These are phyloP conservation scores for Epinephelus cyanopodus DNA, from an alignment of 2,113 vertebrate genomes.

Conservation along the genomic window DNA sequence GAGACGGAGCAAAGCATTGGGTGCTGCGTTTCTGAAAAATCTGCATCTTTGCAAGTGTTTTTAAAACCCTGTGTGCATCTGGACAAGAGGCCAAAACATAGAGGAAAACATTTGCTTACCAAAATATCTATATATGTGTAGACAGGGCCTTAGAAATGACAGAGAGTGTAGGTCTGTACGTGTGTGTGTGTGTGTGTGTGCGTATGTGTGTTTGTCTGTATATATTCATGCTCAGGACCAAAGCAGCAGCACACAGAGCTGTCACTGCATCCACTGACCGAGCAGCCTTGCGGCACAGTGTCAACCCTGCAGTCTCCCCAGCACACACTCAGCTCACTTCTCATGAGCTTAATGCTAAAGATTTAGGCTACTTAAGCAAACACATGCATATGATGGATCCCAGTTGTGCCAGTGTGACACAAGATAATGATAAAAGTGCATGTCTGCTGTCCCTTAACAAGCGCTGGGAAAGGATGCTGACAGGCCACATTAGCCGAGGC, in stretches of 20 bases:
- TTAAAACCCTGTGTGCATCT: too few species aligned
- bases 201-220: background rate
- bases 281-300: conserved; percentile 31
- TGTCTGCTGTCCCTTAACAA: conserved; percentile 19
- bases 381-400: conserved; percentile 33
- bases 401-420: background rate
- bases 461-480: conserved; percentile 5
- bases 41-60: too few species aligned
- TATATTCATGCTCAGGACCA: conserved; percentile 4
- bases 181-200: background rate
- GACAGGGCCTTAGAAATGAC: background rate
- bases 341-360: conserved; percentile 55
- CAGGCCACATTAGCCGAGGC: background rate
- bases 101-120: too few species aligned
- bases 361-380: conserved; percentile 50
- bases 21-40: too few species aligned
- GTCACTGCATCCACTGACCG: conserved; percentile 33
- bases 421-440: conserved; percentile 34
- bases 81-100: too few species aligned
- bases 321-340: background rate
- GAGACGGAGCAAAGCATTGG: too few species aligned
- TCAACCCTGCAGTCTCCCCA: conserved; percentile 30
- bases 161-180: background rate
- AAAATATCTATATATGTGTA: too few species aligned
- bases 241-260: conserved; percentile 24